Evolutionary conservation across 2,888 invertebrate genomes (phyloP).

Genomic region (Thecocarcelia acutangulata): DNA sequence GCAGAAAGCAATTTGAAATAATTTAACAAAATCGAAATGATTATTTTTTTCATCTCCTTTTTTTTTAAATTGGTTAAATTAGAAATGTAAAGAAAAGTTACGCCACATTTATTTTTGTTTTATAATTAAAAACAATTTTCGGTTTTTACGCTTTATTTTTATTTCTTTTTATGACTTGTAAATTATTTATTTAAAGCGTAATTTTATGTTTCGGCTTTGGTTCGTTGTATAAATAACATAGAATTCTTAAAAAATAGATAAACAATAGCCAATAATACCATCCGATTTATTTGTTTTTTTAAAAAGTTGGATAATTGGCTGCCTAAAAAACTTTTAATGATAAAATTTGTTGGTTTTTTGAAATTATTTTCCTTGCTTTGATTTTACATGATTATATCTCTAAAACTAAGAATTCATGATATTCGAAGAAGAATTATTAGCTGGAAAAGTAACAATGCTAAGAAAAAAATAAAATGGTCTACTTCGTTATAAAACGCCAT

Average conservation of each 20-base stretch:
- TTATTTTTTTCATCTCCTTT: neutral
- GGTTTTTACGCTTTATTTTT: too few species aligned
- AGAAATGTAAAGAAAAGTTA: constrained; percentile 25
- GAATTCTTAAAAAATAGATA: constrained; percentile 1
- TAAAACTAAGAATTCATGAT: too few species aligned
- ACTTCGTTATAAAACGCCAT: too few species aligned
- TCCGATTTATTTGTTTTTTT: too few species aligned
- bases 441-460: too few species aligned
- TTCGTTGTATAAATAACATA: neutral
- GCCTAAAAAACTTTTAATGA: too few species aligned
- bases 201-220: constrained; percentile 17
- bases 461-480: too few species aligned
- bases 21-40: constrained; percentile 24
- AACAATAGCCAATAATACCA: neutral
- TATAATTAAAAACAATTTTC: constrained; percentile 11
- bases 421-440: too few species aligned
- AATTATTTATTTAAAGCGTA: constrained; percentile 46
- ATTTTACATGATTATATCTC: too few species aligned
- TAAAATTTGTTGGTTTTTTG: too few species aligned
- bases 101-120: constrained; percentile 20
- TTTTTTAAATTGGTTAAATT: constrained; percentile 11
- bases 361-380: too few species aligned
- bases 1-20: constrained; percentile 37
- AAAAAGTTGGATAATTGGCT: too few species aligned
- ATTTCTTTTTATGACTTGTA: constrained; percentile 30